Conservation (phyloP, 2,888 invertebrate species). For the Synergus japonicus region DNA sequence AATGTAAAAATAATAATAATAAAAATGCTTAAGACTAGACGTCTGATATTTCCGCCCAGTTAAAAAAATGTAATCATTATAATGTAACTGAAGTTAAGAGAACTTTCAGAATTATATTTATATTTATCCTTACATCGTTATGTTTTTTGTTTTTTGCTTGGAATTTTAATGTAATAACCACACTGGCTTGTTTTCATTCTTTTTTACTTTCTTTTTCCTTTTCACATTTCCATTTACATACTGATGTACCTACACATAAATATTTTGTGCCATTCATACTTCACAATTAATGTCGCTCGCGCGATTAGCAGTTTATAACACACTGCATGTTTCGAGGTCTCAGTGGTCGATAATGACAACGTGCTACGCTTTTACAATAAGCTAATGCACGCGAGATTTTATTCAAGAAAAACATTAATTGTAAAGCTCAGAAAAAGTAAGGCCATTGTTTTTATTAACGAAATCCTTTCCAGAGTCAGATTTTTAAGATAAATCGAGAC, state of each 20-base stretch:
- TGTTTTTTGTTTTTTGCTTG: constrained; percentile 3
- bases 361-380: not conserved
- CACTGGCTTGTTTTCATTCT: not conserved
- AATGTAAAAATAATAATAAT: too few relatives aligned
- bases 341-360: not conserved
- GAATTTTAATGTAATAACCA: not conserved
- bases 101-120: too few relatives aligned
- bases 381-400: not conserved
- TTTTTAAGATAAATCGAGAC: too few relatives aligned
- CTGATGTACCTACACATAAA: too few relatives aligned
- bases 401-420: not conserved
- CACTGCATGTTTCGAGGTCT: not conserved
- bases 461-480: not conserved
- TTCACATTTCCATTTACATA: not conserved
- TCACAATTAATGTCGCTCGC: not conserved
- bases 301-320: not conserved
- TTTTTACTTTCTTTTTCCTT: not conserved
- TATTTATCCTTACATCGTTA: too few relatives aligned
- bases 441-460: not conserved
- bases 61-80: too few relatives aligned
- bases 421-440: not conserved
- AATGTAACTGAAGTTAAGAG: too few relatives aligned
- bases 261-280: not conserved
- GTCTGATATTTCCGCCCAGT: too few relatives aligned
- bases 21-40: too few relatives aligned